Evolutionary conservation across 2,888 invertebrate genomes (phyloP).

Genomic region (Sphaerophoria taeniata): DNA sequence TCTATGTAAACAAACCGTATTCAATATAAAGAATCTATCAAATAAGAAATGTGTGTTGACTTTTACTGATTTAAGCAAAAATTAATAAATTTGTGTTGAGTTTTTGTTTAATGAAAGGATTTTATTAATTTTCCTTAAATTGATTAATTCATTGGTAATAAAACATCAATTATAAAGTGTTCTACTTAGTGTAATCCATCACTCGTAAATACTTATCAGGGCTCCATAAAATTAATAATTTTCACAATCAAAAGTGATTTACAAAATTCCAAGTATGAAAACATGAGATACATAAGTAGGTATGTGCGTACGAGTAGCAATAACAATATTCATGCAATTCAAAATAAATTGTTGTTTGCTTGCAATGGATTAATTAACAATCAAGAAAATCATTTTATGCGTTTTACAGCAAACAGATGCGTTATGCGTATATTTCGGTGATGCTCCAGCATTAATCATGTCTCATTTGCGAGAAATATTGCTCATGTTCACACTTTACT

Average conservation of each 20-base stretch:
- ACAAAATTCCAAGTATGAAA: background rate
- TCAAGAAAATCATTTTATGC: no score
- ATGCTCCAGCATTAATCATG: no score
- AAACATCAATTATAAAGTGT: background rate
- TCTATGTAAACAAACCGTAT: no score
- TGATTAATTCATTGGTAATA: background rate
- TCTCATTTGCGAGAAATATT: no score
- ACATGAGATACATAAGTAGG: no score
- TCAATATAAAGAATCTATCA: no score
- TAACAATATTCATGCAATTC: background rate
- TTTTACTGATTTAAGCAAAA: background rate
- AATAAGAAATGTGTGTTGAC: no score
- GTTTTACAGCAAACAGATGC: no score
- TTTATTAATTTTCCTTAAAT: background rate
- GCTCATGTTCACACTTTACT: no score
- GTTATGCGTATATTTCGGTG: no score
- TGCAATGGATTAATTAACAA: no score
- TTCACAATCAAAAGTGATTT: conserved; percentile 31
- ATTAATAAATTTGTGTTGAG: no score
- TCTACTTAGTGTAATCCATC: conserved; percentile 1
- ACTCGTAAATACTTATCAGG: background rate
- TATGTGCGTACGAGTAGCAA: background rate
- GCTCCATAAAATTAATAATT: conserved; percentile 14
- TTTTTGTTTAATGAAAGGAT: background rate
- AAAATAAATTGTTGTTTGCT: background rate